Evolutionary conservation across 2,888 invertebrate species (phyloP), one percentile per base, ranked within the genome.

Genomic region (Campopleginae sp.): DNA sequence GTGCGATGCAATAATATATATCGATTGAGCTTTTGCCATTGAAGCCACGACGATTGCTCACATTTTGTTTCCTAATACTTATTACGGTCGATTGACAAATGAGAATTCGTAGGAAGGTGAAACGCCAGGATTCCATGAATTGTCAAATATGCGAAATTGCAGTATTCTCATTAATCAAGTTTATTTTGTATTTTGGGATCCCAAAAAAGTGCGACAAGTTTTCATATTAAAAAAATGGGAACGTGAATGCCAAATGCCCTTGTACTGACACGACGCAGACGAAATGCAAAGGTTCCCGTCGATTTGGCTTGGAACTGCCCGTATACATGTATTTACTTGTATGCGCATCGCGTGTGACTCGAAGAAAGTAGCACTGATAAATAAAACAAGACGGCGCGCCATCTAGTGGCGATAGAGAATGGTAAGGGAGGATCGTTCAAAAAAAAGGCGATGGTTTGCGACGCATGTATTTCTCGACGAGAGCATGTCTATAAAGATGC

Each of bases 321-420:
- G 12, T 46, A 46, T 7, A 70, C 38, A 63, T 65, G 10, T 65
- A 63, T 65, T 75, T 65, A 63, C 46, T 63, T 1, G 75, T 19
- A 76, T 48, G 63, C 27, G 46, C 58, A 10, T 51, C 48, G 78
- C 70, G 79, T 75, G 51, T 38, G 58, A 71, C 75, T 70, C 70
- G 70, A 75, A 80, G 54, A 80, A 75, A 66, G 66, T 68, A 23
- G 54, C 61, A 58, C 66, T 10, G 17, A 58, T 27, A 58, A 54
- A 44, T 65, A 74, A 12, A 71, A 65, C 71, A 38, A 42, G 17
- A 42, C 12, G 42, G n/a, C 31, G 31, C 44, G 63, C 42, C 72
- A 54, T 46, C 80, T n/a, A 54, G 72, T 72, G 61, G 66, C 82
- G 76, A 85, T 85, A 71, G 78, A 82, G 76, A 80, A 82, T 66